A percentile compares a stretch with the other conserved stretches of the same genome.
Evolutionary conservation across 2,797 vertebrate species (phyloP).

Genomic region (Chanos chanos): DNA sequence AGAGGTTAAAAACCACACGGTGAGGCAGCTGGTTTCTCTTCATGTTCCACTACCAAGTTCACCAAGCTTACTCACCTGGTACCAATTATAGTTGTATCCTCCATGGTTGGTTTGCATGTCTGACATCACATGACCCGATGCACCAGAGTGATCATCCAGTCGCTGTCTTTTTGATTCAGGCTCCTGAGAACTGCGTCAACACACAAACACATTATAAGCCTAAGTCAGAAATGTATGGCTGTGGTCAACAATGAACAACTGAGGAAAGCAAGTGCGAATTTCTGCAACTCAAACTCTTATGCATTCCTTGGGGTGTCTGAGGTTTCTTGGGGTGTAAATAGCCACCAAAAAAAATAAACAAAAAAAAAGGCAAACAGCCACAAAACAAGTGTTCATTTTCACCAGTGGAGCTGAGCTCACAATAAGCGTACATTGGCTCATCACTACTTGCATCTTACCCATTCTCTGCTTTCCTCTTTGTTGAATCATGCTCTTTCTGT

Average conservation of each 20-base stretch:
- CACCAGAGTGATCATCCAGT: slow-evolving; percentile 71
- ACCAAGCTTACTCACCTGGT: slow-evolving; percentile 93
- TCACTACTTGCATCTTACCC: slow-evolving; percentile 68
- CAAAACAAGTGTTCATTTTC: no score
- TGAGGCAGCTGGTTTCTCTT: no score
- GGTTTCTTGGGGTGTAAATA: no score
- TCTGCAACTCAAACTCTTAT: no score
- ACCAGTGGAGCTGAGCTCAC: neutral
- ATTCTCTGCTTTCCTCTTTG: slow-evolving; percentile 92
- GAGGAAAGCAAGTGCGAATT: no score
- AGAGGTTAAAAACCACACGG: no score
- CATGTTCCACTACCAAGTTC: no score
- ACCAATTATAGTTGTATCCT: slow-evolving; percentile 97
- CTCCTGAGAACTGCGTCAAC: slow-evolving; percentile 78
- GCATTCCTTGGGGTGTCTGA: no score
- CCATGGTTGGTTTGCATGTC: slow-evolving; percentile 85
- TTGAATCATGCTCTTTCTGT: slow-evolving; percentile 82
- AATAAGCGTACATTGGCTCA: neutral
- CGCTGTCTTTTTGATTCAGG: slow-evolving; percentile 88
- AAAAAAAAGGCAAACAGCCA: no score
- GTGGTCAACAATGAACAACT: no score
- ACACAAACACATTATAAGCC: neutral
- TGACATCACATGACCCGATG: slow-evolving; percentile 69
- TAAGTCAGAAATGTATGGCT: no score
- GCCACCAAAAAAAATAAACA: no score